These are phyloP conservation scores for Sigmodon hispidus DNA, from an alignment of 2,113 vertebrate genomes.

Conservation along the genomic window DNA sequence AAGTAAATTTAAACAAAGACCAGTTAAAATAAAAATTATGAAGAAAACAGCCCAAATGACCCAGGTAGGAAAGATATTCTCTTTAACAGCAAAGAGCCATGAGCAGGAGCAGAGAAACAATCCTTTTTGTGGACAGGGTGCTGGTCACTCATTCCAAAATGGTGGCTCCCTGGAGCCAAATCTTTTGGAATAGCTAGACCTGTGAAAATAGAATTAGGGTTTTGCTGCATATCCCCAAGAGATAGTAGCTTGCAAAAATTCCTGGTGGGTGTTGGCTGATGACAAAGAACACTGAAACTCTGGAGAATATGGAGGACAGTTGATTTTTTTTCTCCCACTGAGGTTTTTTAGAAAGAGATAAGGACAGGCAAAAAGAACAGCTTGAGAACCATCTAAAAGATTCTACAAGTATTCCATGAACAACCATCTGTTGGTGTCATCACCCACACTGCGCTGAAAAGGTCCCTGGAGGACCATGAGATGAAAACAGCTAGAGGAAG, in stretches of 20 bases:
- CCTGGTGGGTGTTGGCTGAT: slow-evolving; percentile 75
- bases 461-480: slow-evolving; percentile 76
- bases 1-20: slow-evolving; percentile 72
- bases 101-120: slow-evolving; percentile 78
- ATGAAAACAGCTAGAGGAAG: slow-evolving; percentile 69
- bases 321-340: slow-evolving; percentile 65
- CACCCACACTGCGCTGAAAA: slow-evolving; percentile 73
- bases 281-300: slow-evolving; percentile 71
- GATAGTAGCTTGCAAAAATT: slow-evolving; percentile 79
- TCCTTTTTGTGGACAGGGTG: slow-evolving; percentile 87
- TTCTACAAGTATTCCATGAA: slow-evolving; percentile 24
- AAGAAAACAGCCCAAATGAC: slow-evolving; percentile 61
- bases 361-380: slow-evolving; percentile 72
- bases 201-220: slow-evolving; percentile 80
- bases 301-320: slow-evolving; percentile 77
- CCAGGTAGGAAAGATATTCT: slow-evolving; percentile 63
- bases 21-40: slow-evolving; percentile 69
- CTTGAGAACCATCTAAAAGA: slow-evolving; percentile 72
- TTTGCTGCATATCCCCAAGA: slow-evolving; percentile 78
- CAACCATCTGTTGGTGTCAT: slow-evolving; percentile 69
- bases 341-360: slow-evolving; percentile 72
- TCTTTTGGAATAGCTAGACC: slow-evolving; percentile 82
- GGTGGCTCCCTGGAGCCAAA: slow-evolving; percentile 36
- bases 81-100: slow-evolving; percentile 63
- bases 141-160: slow-evolving; percentile 86